A percentile compares a stretch with the other conserved stretches of the same genome.
Conservation (phyloP, 1,140 invertebrate genomes). For the Apis laboriosa region DNA sequence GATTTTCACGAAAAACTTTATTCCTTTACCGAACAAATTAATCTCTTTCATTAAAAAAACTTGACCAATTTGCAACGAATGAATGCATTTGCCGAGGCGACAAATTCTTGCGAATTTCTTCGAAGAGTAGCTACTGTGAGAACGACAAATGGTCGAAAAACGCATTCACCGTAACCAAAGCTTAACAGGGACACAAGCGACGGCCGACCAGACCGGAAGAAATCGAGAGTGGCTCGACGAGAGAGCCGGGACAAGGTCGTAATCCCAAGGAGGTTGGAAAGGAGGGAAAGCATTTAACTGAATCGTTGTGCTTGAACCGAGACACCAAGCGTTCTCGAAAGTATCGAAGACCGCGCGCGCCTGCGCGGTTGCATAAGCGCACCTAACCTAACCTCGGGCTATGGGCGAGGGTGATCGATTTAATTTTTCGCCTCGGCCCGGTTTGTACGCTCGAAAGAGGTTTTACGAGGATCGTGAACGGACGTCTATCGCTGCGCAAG, state of each 20-base stretch:
- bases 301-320: slow-evolving; percentile 17
- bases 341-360: slow-evolving; percentile 13
- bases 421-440: slow-evolving; percentile 23
- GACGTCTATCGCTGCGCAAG: slow-evolving; percentile 1
- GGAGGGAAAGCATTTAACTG: slow-evolving; percentile 63
- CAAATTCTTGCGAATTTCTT: not conserved
- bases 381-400: slow-evolving; percentile 25
- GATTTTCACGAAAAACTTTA: too few relatives aligned
- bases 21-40: too few relatives aligned
- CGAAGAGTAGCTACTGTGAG: not conserved
- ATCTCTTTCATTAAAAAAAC: too few relatives aligned
- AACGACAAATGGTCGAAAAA: slow-evolving; percentile 6
- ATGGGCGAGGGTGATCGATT: slow-evolving; percentile 34
- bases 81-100: not conserved
- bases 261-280: slow-evolving; percentile 61
- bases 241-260: slow-evolving; percentile 65
- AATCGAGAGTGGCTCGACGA: slow-evolving; percentile 61
- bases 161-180: not conserved
- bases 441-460: slow-evolving; percentile 28
- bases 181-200: not conserved
- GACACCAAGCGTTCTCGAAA: slow-evolving; percentile 42
- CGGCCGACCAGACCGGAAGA: slow-evolving; percentile 56
- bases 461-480: slow-evolving; percentile 49
- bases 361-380: slow-evolving; percentile 45
- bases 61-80: too few relatives aligned